These are phyloP conservation scores for Chaitophorus viminalis DNA, from an alignment of 2,888 invertebrate species.

Conservation along the genomic window DNA sequence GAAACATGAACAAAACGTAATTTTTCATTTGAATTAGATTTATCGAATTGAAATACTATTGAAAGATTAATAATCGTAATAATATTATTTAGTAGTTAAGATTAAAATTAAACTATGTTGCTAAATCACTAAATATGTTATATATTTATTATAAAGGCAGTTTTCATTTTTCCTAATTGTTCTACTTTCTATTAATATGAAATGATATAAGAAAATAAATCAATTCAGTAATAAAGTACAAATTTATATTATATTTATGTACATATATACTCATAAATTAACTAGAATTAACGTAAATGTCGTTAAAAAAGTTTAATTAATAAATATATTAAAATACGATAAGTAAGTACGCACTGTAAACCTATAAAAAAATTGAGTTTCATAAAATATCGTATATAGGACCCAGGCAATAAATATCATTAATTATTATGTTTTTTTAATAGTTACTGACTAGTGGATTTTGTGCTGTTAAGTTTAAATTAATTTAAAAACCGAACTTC, in stretches of 20 bases:
- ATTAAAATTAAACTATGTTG: background rate
- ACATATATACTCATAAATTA: slow-evolving; percentile 8
- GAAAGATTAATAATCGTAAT: background rate
- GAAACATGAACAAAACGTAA: too few relatives aligned
- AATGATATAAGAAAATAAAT: background rate
- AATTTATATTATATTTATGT: too few relatives aligned
- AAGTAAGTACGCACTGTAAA: background rate
- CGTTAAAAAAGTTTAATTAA: background rate
- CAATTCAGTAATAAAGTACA: background rate
- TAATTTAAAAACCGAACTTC: background rate
- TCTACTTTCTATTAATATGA: slow-evolving; percentile 23
- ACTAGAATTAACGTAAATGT: background rate
- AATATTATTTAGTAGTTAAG: background rate
- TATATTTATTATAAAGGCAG: background rate
- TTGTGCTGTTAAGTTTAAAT: slow-evolving; percentile 14
- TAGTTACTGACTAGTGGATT: background rate
- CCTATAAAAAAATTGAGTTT: background rate
- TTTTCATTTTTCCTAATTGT: background rate
- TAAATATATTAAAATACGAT: background rate
- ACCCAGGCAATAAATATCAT: background rate
- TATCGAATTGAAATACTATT: background rate
- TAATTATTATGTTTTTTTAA: background rate
- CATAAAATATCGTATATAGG: background rate
- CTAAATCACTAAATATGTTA: background rate
- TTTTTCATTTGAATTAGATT: too few relatives aligned